phyloP scores from a whole-genome alignment of 2,888 invertebrate species.

The Cerceris ruficornis region DNA sequence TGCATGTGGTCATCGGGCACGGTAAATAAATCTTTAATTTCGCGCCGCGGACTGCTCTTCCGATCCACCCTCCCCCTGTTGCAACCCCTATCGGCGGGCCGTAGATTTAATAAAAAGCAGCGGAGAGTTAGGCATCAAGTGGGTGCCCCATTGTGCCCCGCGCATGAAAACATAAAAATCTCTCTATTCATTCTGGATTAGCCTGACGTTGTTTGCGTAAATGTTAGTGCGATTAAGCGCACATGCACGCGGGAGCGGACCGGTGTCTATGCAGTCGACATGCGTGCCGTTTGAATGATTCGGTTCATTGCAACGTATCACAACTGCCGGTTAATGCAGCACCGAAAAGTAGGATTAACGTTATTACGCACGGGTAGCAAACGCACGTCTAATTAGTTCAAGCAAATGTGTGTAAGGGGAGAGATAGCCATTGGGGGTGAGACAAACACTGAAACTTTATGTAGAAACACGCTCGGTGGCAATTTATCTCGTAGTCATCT shows the following conservation, averaged over 20 bases:
- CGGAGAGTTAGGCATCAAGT: constrained; percentile 79
- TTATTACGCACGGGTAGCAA: constrained; percentile 70
- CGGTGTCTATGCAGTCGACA: constrained; percentile 22
- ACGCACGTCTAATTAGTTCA: constrained; percentile 72
- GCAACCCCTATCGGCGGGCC: constrained; percentile 56
- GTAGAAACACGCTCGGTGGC: constrained; percentile 12
- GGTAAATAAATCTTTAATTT: constrained; percentile 76
- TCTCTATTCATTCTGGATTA: constrained; percentile 81
- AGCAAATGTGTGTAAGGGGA: constrained; percentile 55
- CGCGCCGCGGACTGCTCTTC: constrained; percentile 53
- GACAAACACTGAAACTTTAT: constrained; percentile 44
- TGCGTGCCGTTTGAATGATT: constrained; percentile 49
- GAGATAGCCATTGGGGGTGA: constrained; percentile 16
- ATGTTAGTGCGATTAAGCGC: constrained; percentile 59
- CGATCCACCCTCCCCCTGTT: constrained; percentile 23
- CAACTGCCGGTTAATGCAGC: constrained; percentile 60
- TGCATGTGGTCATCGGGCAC: constrained; percentile 60
- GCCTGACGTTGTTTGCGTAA: constrained; percentile 62
- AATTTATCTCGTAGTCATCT: constrained; percentile 45
- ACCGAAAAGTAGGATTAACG: constrained; percentile 71
- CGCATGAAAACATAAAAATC: constrained; percentile 81
- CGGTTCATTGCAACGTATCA: constrained; percentile 60
- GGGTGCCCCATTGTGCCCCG: constrained; percentile 79
- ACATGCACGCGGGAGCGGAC: constrained; percentile 22
- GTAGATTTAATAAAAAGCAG: constrained; percentile 78